Percentiles rank a stretch among this genome's conserved stretches.
phyloP scores from a whole-genome alignment of 2,797 vertebrate genomes.

The Mallotus villosus region DNA sequence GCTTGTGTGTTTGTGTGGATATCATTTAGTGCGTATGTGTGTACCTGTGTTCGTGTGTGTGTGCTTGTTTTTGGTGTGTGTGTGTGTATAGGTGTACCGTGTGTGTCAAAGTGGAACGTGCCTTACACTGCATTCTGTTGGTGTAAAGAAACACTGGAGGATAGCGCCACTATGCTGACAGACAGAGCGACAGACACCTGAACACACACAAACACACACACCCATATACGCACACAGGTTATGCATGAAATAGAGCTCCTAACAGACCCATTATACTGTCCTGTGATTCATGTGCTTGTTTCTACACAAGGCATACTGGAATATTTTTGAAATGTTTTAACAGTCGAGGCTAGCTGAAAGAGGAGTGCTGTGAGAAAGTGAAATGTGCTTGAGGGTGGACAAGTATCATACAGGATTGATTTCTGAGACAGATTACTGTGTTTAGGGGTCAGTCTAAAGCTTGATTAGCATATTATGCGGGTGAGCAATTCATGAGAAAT shows the following conservation, averaged over 20 bases:
- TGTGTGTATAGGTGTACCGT: neutral
- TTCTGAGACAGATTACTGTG: conserved; percentile 47
- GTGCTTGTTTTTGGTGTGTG: neutral
- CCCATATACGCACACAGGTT: conserved; percentile 18
- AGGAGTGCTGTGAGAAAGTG: conserved; percentile 49
- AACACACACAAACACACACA: conserved; percentile 19
- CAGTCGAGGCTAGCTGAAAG: conserved; percentile 38
- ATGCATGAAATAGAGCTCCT: conserved; percentile 50
- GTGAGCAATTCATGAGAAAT: no score
- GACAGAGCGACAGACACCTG: conserved; percentile 24
- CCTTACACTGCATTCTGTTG: conserved; percentile 52
- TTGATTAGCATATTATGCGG: neutral
- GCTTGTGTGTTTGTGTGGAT: neutral
- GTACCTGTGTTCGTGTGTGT: neutral
- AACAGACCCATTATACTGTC: conserved; percentile 43
- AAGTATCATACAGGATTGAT: conserved; percentile 57
- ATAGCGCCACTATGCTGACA: conserved; percentile 37
- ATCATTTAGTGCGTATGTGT: conserved; percentile 3
- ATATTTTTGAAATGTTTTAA: conserved; percentile 25
- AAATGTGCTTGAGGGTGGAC: conserved; percentile 50
- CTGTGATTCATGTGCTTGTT: conserved; percentile 52
- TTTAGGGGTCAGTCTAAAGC: conserved; percentile 14
- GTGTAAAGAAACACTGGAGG: conserved; percentile 38
- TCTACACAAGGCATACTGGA: conserved; percentile 12
- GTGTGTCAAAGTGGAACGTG: conserved; percentile 15